Base-by-base conservation (phyloP, 2,888 invertebrate genomes). In the Leistus spinibarbis region DNA sequence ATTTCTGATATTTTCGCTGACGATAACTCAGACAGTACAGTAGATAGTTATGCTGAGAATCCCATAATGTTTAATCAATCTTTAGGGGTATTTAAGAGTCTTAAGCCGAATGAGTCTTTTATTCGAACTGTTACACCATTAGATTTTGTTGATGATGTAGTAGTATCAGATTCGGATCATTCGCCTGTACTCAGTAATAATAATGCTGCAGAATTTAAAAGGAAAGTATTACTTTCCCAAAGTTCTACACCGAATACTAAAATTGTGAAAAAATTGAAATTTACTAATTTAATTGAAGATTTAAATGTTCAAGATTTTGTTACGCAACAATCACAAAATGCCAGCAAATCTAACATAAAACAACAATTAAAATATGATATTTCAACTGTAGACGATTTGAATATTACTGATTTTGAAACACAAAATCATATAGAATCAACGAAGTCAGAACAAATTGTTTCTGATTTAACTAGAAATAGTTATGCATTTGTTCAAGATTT, bases 1-100 rank as follows among this genome's bases (percentile, higher is more conserved):
- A 66, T 56, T 19, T 23, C 1, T 7, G 72, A 72, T 24, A 24
- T 72, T 57, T 72, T 72, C 54, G 40, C 63, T 24, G 70, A 71
- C 17, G 72, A 72, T n/a, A 72, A 65, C 19, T 7, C 7, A 10
- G 40, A 40, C 4, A 13, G 7, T 40, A 40, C 7, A 1, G 13
- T 40, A 2, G 40, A 40, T 40, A 5, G 40, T 40, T 7, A 5
- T 40, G 19, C 40, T 17, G 66, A 65, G 40, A 60, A 72, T 57
- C 27, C 72, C 5, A n/a, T 57, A 3, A 5, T 72, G 24, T 72
- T 72, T 72, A 72, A 65, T 40, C 40, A 65, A 10, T 65, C 72
- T 16, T n/a, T 72, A 7, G 72, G 72, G 17, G 57, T 65, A 72
- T 72, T 22, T 63, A 70, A 20, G 13, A 72, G 17, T 22, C 71